Percentiles rank a stretch among this genome's conserved stretches.
These are phyloP conservation scores for Dasypogon diadema DNA, from an alignment of 2,888 invertebrate species.

Conservation along the genomic window DNA sequence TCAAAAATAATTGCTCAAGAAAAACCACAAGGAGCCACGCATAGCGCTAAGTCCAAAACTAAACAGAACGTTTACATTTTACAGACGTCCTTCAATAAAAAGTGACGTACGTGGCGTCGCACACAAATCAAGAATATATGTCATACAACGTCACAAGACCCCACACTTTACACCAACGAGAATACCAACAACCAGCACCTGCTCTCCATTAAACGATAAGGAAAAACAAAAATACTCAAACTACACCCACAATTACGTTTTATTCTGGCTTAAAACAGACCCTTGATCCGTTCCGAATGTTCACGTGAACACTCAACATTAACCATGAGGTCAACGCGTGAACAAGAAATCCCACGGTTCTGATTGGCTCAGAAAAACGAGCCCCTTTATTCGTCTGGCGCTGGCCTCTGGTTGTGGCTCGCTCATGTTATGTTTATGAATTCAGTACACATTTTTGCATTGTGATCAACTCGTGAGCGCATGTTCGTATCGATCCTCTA, in stretches of 20 bases:
- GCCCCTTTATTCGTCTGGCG: conserved; percentile 71
- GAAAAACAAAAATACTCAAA: neutral
- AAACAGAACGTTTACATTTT: neutral
- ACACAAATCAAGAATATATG: neutral
- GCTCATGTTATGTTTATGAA: conserved; percentile 23
- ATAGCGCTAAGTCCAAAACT: neutral
- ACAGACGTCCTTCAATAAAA: neutral
- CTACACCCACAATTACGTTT: conserved; percentile 6
- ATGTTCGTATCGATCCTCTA: conserved; percentile 5
- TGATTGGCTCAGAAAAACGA: conserved; percentile 77
- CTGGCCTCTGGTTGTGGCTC: conserved; percentile 1
- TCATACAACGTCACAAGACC: neutral
- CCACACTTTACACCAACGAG: neutral
- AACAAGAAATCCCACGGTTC: conserved; percentile 67
- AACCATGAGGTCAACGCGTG: conserved; percentile 85
- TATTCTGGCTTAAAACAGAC: conserved; percentile 59
- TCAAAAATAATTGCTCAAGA: neutral
- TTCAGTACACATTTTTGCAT: neutral
- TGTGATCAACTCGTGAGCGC: conserved; percentile 22
- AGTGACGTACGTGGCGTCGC: neutral
- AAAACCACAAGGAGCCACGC: neutral
- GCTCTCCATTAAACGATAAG: neutral
- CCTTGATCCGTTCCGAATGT: conserved; percentile 64
- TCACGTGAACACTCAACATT: conserved; percentile 76
- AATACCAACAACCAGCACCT: conserved; percentile 1